Base-by-base conservation (phyloP, 2,113 vertebrate species). In the Dinomys branickii region DNA sequence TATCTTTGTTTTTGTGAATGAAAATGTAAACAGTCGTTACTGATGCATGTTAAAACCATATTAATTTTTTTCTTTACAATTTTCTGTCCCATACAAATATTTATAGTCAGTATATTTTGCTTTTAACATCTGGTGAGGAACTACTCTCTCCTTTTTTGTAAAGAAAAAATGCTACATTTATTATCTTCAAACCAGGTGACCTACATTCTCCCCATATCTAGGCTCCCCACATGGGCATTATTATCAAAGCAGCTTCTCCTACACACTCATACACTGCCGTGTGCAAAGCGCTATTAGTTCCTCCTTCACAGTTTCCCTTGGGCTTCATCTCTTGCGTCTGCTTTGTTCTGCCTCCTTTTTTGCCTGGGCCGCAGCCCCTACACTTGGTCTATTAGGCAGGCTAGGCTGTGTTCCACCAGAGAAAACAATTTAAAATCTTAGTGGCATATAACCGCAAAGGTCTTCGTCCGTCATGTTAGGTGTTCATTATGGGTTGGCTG, bases 21-120 rank as follows among this genome's bases (percentile, higher is more conserved):
- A 93, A 88, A 71, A 56, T 80, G 7, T 61, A 73, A 88, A 47
- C 3, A n/a, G 63, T 77, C 38, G 58, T 41, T 78, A 19, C 7
- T 30, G 22, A 44, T 75, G 16, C 44, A 30, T 87, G 75, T 63
- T 91, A 93, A 38, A 88, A 81, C 90, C n/a, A 50, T 67, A 52
- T 38, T 38, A 35, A 94, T 44, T 91, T 50, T 95, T 93, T 87
- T 78, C 58, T 73, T 44, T 54, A 73, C 56, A 83, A 5, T 56
- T 88, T 84, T 63, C n/a, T 86, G 19, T 80, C 9, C 24, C 38
- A 75, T 26, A 44, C 81, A 50, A 59, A 56, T 90, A 44, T 59
- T 85, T 90, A 78, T n/a, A 67, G 73, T 85, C 28, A 75, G n/a
- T 85, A 59, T 54, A 47, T 84, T 73, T 91, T 86, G 47, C n/a